Percentiles rank a stretch among this genome's conserved stretches.
Evolutionary conservation across 1,140 invertebrate species (phyloP).

Genomic region (Neuroterus valhalla): DNA sequence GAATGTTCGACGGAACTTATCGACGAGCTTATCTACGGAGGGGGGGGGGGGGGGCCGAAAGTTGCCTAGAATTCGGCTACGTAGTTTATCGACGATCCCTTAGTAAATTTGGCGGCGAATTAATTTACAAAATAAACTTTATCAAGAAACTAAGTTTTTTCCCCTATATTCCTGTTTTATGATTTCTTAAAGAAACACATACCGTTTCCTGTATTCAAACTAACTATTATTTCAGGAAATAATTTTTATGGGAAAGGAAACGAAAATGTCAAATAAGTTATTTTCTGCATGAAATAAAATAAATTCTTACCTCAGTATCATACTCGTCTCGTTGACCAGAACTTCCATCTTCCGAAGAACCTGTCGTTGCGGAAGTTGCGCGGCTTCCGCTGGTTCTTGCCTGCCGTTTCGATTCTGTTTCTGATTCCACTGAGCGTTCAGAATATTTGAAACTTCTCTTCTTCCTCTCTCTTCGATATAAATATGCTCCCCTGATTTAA

Average conservation of each 20-base stretch:
- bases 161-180: no score
- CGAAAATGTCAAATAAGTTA: slow-evolving; percentile 15
- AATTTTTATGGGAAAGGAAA: slow-evolving; percentile 12
- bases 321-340: slow-evolving; percentile 74
- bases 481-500: slow-evolving; percentile 81
- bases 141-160: no score
- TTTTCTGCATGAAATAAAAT: not conserved
- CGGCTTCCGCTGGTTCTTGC: slow-evolving; percentile 69
- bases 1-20: no score
- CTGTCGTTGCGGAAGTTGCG: slow-evolving; percentile 71
- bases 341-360: slow-evolving; percentile 77
- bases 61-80: no score
- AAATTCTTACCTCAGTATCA: slow-evolving; percentile 68
- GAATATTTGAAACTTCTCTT: slow-evolving; percentile 77
- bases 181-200: no score
- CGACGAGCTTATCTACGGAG: no score
- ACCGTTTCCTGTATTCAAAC: no score
- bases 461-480: slow-evolving; percentile 84
- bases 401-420: slow-evolving; percentile 67
- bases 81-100: no score
- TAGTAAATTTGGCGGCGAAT: no score
- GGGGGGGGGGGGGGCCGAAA: no score
- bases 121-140: no score
- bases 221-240: not conserved
- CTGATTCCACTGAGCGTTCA: slow-evolving; percentile 67